Evolutionary conservation across 2,888 invertebrate species (phyloP).

Genomic region (Meliscaeva auricollis): DNA sequence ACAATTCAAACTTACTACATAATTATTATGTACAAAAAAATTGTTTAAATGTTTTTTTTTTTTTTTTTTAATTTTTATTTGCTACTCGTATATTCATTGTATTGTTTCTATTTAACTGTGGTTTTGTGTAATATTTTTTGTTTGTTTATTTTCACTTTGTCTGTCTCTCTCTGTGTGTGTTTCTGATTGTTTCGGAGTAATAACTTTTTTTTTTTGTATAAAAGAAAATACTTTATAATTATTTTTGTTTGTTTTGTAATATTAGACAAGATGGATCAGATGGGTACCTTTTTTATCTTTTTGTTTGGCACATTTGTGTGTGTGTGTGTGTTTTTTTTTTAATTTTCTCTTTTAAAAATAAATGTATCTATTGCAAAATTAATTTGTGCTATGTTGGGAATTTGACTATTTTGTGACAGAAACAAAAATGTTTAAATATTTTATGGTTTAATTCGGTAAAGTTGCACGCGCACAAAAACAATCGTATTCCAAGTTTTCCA

Average conservation of each 20-base stretch:
- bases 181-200: conserved; percentile 73
- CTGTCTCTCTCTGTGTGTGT: conserved; percentile 72
- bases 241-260: conserved; percentile 27
- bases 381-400: conserved; percentile 36
- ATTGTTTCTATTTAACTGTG: conserved; percentile 66
- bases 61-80: conserved; percentile 70
- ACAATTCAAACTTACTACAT: conserved; percentile 58
- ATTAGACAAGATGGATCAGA: conserved; percentile 76
- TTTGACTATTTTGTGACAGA: too few relatives aligned
- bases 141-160: conserved; percentile 74
- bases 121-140: background rate
- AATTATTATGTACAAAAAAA: conserved; percentile 51
- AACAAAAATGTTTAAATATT: background rate
- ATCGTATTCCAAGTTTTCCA: conserved; percentile 49
- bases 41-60: conserved; percentile 37
- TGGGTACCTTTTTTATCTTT: conserved; percentile 61
- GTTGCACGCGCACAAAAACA: conserved; percentile 53
- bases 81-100: conserved; percentile 76
- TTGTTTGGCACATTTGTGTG: conserved; percentile 61
- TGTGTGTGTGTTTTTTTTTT: conserved; percentile 45
- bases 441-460: conserved; percentile 1
- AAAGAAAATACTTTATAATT: conserved; percentile 36
- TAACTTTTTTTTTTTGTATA: conserved; percentile 70
- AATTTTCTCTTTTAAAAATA: conserved; percentile 27
- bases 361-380: conserved; percentile 54